Conservation (phyloP, 2,888 invertebrate genomes). For the Troides helena region DNA sequence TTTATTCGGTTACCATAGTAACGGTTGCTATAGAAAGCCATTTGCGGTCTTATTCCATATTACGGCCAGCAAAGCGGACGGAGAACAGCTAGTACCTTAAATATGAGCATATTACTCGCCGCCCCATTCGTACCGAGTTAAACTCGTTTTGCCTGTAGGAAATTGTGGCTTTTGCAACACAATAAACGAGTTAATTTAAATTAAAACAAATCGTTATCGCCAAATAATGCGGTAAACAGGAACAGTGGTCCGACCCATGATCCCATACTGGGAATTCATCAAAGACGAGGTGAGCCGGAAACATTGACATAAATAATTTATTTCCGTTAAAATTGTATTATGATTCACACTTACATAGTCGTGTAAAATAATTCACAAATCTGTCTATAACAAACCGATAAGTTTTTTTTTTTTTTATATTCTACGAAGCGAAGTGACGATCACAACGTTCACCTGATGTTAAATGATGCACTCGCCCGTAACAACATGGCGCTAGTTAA, state of each 20-base stretch:
- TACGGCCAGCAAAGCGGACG: too few relatives aligned
- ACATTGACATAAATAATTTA: slow-evolving; percentile 16
- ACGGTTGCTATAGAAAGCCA: too few relatives aligned
- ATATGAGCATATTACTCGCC: too few relatives aligned
- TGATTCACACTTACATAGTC: neutral
- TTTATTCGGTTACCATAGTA: too few relatives aligned
- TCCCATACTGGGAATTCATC: slow-evolving; percentile 9
- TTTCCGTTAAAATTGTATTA: slow-evolving; percentile 1
- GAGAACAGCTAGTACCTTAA: too few relatives aligned
- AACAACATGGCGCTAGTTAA: too few relatives aligned
- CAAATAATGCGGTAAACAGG: slow-evolving; percentile 15
- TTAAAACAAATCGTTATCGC: slow-evolving; percentile 12
- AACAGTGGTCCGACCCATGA: slow-evolving; percentile 12
- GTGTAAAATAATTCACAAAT: neutral
- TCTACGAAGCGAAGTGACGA: too few relatives aligned
- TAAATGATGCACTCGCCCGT: too few relatives aligned
- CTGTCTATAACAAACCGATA: neutral
- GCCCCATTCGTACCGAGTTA: neutral
- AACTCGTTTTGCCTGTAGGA: neutral
- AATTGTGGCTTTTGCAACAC: neutral
- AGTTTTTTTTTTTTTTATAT: neutral
- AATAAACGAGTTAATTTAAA: neutral
- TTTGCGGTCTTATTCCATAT: too few relatives aligned
- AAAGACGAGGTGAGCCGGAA: slow-evolving; percentile 8
- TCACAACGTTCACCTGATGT: too few relatives aligned